Evolutionary conservation across 2,113 vertebrate genomes (phyloP).

Genomic region (Rhabdomys dilectus): DNA sequence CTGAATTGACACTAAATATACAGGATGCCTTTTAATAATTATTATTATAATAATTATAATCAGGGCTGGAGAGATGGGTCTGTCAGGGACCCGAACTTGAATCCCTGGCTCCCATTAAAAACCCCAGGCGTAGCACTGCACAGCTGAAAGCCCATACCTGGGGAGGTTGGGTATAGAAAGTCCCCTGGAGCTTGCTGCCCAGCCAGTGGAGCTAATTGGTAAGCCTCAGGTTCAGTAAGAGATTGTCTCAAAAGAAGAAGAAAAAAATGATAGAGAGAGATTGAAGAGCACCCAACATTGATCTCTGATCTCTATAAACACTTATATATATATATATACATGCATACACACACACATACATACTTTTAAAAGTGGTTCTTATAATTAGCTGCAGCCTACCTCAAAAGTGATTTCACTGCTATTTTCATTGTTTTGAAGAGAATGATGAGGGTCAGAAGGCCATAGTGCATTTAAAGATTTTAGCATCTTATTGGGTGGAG

Average conservation of each 20-base stretch:
- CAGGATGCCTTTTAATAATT: neutral
- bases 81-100: neutral
- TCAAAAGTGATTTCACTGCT: conserved; percentile 15
- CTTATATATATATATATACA: no score
- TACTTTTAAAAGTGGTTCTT: neutral
- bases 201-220: neutral
- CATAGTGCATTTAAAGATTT: neutral
- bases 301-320: neutral
- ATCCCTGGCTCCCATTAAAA: neutral
- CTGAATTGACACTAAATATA: conserved; percentile 30
- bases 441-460: neutral
- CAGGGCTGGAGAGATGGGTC: neutral
- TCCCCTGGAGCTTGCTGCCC: neutral
- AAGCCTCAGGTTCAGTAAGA: neutral
- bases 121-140: neutral
- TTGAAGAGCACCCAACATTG: neutral
- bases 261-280: neutral
- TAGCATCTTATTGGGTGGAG: neutral
- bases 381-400: neutral
- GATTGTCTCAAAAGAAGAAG: neutral
- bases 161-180: no score
- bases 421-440: conserved; percentile 45
- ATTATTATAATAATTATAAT: neutral
- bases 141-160: neutral
- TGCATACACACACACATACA: neutral